Base-by-base conservation (phyloP, 2,113 vertebrate genomes). In the Chitala chitala region DNA sequence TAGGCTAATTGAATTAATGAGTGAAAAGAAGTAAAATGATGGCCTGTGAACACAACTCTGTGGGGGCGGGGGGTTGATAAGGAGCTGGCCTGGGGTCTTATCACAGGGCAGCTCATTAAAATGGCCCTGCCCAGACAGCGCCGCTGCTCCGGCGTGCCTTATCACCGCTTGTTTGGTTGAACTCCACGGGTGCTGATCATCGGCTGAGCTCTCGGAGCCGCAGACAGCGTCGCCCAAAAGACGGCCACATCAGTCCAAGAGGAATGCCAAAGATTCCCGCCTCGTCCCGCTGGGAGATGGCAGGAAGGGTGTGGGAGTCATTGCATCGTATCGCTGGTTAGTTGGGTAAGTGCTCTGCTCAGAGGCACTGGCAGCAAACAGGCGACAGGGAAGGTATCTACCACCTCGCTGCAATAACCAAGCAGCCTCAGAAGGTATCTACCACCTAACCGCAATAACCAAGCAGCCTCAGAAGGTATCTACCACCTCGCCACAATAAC, bases 1-100 rank as follows among this genome's bases (percentile, higher is more conserved):
- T 74, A 72, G 70, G 73, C 72, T 76, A 80, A 77, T 76, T 65
- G 71, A 56, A 56, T 54, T 78, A 73, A 75, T 71, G 54, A 68
- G 3, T 36, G 7, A 10, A 10, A 26, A 51, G 6, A 36, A 26
- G 29, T 22, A 31, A 44, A 59, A 46, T 26, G 3, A 12, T 12
- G 46, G 20, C 20, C 22, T 38, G 63, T 54, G 22, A 51, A n/a
- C 2, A 17, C 42, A 24, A 26, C 31, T 69, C 50, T 69, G 74
- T 8, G 68, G 65, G 46, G 54, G 74, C 4, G 68, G 65, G 46
- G 54, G 40, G 29, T n/a, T 20, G 38, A 69, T 48, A 70, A 13
- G 44, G 77, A 44, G 61, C 73, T 68, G 58, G 26, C 46, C 69
- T 59, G 63, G 59, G 69, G 63, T 69, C 78, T 78, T 75, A 78